Evolutionary conservation across 2,888 invertebrate species (phyloP).

Genomic region (Chalcis sispes): DNA sequence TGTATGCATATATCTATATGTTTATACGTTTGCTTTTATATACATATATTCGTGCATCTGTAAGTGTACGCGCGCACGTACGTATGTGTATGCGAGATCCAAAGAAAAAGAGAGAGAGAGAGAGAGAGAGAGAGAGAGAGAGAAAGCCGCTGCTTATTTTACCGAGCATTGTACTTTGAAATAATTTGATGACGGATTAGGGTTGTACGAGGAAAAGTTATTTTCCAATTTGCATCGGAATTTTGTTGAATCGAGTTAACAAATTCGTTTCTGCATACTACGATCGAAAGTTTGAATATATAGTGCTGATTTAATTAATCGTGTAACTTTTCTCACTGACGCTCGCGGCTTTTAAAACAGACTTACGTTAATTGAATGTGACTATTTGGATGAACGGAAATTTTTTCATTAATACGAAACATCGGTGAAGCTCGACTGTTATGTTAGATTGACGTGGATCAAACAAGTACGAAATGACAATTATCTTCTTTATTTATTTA

Average conservation of each 20-base stretch:
- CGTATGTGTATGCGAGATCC: neutral
- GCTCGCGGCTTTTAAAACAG: too few relatives aligned
- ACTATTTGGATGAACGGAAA: too few relatives aligned
- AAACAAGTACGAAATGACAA: too few relatives aligned
- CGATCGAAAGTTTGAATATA: slow-evolving; percentile 8
- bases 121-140: neutral
- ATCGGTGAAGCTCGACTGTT: too few relatives aligned
- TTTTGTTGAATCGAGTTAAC: slow-evolving; percentile 34
- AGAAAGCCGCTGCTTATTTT: slow-evolving; percentile 28
- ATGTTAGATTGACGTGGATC: too few relatives aligned
- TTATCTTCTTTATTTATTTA: too few relatives aligned
- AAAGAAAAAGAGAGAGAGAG: neutral
- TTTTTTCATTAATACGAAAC: too few relatives aligned
- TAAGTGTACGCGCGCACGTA: neutral
- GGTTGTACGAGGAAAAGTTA: slow-evolving; percentile 40
- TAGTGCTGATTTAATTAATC: neutral
- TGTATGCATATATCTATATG: too few relatives aligned
- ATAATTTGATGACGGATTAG: slow-evolving; percentile 46
- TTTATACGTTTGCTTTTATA: too few relatives aligned
- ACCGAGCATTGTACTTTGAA: slow-evolving; percentile 29
- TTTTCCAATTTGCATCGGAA: slow-evolving; percentile 41
- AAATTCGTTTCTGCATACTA: neutral
- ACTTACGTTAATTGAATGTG: too few relatives aligned
- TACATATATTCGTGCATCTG: neutral
- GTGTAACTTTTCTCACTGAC: neutral